Evolutionary conservation across 2,888 invertebrate species (phyloP).

Genomic region (Tiliacea citrago): DNA sequence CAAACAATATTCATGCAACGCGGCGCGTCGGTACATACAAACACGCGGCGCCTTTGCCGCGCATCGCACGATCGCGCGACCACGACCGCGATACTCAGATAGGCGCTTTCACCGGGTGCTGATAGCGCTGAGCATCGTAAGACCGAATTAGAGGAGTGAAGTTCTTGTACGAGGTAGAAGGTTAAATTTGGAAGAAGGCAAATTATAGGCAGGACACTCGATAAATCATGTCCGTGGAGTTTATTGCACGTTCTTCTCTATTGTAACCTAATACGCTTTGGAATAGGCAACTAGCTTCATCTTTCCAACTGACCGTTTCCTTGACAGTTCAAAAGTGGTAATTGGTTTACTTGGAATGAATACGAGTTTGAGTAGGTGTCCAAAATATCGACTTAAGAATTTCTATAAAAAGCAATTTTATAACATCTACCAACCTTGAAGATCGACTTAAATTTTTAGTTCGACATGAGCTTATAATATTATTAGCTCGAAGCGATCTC

Average conservation of each 20-base stretch:
- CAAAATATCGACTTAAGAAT: background rate
- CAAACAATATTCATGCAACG: conserved; percentile 52
- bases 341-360: background rate
- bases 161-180: background rate
- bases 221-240: background rate
- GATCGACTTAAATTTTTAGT: background rate
- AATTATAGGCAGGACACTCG: background rate
- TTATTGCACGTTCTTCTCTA: background rate
- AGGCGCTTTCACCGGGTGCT: conserved; percentile 76
- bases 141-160: conserved; percentile 13
- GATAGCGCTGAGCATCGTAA: conserved; percentile 48
- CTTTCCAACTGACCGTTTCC: background rate
- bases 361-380: background rate
- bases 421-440: background rate
- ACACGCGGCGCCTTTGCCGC: conserved; percentile 80
- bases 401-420: background rate
- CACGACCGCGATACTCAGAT: conserved; percentile 74
- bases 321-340: background rate
- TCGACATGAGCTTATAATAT: background rate
- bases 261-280: background rate
- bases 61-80: conserved; percentile 77
- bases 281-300: background rate
- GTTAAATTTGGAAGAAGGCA: background rate
- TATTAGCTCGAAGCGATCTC: background rate
- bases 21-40: conserved; percentile 75